Evolutionary conservation across 1,140 invertebrate genomes (phyloP).

Genomic region (Plectrocnemia conspersa): DNA sequence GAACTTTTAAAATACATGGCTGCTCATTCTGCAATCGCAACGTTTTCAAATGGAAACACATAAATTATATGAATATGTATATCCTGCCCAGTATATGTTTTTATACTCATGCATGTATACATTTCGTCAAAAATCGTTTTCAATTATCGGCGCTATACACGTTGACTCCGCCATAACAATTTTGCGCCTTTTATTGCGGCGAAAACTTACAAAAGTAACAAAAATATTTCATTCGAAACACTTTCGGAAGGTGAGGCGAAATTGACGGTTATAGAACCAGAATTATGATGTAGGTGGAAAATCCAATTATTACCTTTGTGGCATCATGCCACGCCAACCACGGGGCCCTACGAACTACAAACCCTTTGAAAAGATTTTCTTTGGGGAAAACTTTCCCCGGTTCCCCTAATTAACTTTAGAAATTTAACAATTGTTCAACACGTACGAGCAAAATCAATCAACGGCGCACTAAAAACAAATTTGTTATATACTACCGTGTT

Average conservation of each 20-base stretch:
- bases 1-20: too few species aligned
- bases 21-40: too few species aligned
- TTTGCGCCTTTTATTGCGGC: slow-evolving; percentile 2
- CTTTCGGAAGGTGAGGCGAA: not conserved
- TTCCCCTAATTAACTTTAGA: slow-evolving; percentile 1
- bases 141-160: not conserved
- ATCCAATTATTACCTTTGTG: slow-evolving; percentile 3
- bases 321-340: not conserved
- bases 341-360: not conserved
- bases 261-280: slow-evolving; percentile 5
- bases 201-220: not conserved
- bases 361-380: not conserved
- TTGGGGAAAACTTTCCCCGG: not conserved
- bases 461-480: too few species aligned
- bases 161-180: slow-evolving; percentile 1
- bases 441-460: too few species aligned
- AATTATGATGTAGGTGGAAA: slow-evolving; percentile 9
- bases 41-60: too few species aligned
- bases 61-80: too few species aligned
- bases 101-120: too few species aligned
- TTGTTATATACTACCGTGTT: too few species aligned
- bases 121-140: not conserved
- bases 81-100: too few species aligned
- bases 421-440: not conserved
- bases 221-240: slow-evolving; percentile 4